A percentile compares a stretch with the other conserved stretches of the same genome.
Conservation (phyloP, 2,888 invertebrate species). For the Ophion obscuratus region DNA sequence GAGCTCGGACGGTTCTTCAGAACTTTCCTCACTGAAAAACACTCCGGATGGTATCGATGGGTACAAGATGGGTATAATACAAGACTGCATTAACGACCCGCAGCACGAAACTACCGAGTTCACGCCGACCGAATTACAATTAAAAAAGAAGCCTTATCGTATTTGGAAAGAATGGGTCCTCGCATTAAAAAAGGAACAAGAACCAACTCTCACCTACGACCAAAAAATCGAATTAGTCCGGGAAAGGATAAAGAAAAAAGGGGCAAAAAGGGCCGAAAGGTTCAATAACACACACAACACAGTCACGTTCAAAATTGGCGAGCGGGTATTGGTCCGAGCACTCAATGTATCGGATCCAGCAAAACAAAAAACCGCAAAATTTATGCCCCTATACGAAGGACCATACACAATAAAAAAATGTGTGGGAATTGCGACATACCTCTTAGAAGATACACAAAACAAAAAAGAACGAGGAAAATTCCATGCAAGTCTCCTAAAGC, state of each 20-base stretch:
- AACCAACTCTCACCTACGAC: not conserved
- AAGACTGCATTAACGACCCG: slow-evolving; percentile 22
- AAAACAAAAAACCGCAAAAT: not conserved
- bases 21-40: not conserved
- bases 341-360: slow-evolving; percentile 11
- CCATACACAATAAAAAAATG: slow-evolving; percentile 2
- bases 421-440: not conserved
- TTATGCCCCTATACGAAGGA: not conserved
- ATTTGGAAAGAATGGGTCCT: slow-evolving; percentile 25
- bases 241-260: slow-evolving; percentile 8
- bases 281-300: slow-evolving; percentile 4
- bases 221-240: not conserved
- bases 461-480: slow-evolving; percentile 41
- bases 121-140: not conserved
- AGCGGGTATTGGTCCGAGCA: not conserved
- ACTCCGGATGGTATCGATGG: slow-evolving; percentile 13
- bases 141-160: not conserved
- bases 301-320: not conserved
- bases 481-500: not conserved
- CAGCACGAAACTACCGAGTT: not conserved
- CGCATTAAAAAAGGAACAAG: not conserved
- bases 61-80: not conserved
- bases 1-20: slow-evolving; percentile 4
- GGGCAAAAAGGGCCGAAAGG: not conserved
- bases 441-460: not conserved